A percentile compares a stretch with the other conserved stretches of the same genome.
These are phyloP conservation scores for Mobula hypostoma DNA, from an alignment of 2,113 vertebrate species.

Conservation along the genomic window DNA sequence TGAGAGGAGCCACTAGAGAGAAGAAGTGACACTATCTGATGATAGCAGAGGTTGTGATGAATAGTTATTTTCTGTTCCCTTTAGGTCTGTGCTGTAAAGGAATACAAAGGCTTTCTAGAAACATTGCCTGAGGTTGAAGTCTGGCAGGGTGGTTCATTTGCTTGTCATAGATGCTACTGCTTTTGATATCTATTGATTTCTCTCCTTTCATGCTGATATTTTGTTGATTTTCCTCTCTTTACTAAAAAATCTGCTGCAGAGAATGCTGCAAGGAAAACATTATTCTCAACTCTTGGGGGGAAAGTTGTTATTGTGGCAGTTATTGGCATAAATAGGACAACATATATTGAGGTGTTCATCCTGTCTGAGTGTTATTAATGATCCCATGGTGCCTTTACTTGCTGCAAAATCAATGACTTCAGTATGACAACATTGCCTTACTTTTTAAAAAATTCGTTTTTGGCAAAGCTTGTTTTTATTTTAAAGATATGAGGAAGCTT, in stretches of 20 bases:
- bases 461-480: background rate
- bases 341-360: background rate
- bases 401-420: background rate
- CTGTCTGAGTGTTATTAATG: background rate
- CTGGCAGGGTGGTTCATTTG: background rate
- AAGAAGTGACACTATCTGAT: background rate
- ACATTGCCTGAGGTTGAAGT: background rate
- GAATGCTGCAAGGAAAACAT: background rate
- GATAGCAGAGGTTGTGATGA: background rate
- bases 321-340: background rate
- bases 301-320: background rate
- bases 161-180: background rate
- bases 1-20: background rate
- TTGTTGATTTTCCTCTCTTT: background rate
- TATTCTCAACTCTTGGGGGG: background rate
- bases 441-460: background rate
- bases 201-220: background rate
- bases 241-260: background rate
- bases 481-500: background rate
- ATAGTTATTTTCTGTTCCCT: background rate
- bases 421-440: background rate
- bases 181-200: background rate
- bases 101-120: background rate
- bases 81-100: background rate
- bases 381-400: background rate